Conservation (phyloP, 2,113 vertebrate genomes). For the Xerus inauris region DNA sequence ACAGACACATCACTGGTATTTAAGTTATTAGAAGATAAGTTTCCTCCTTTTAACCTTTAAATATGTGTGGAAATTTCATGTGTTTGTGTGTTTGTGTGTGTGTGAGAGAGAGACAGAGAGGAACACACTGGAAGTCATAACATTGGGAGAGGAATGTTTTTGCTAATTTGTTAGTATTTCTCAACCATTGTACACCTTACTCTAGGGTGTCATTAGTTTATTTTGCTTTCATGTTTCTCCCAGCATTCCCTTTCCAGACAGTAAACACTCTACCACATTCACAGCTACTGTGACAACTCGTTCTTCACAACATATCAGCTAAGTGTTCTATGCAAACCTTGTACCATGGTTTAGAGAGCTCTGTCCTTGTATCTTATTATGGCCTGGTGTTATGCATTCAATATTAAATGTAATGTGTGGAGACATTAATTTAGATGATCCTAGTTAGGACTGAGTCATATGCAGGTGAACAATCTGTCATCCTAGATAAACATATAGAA, state of each 20-base stretch:
- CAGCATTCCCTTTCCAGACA: not conserved
- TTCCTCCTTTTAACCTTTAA: constrained; percentile 77
- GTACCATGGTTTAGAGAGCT: not conserved
- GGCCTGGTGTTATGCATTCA: not conserved
- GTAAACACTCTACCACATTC: not conserved
- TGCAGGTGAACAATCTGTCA: constrained; percentile 58
- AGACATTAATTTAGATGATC: not conserved
- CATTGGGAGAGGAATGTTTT: not conserved
- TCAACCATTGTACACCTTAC: not conserved
- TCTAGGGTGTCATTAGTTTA: not conserved
- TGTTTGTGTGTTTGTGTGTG: not conserved
- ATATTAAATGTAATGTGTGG: not conserved
- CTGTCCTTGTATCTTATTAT: not conserved
- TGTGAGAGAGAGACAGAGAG: not conserved
- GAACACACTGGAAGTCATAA: not conserved
- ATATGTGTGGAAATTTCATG: constrained; percentile 81
- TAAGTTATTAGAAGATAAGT: constrained; percentile 71
- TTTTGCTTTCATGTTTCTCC: not conserved
- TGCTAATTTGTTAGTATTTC: not conserved
- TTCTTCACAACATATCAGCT: not conserved
- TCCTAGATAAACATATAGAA: constrained; percentile 68
- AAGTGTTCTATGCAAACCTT: not conserved
- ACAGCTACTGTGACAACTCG: not conserved
- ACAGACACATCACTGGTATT: constrained; percentile 51
- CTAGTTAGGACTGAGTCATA: constrained; percentile 30